Percentiles rank a stretch among this genome's conserved stretches.
Conservation (phyloP, 2,797 vertebrate species). For the Myripristis jacobus region DNA sequence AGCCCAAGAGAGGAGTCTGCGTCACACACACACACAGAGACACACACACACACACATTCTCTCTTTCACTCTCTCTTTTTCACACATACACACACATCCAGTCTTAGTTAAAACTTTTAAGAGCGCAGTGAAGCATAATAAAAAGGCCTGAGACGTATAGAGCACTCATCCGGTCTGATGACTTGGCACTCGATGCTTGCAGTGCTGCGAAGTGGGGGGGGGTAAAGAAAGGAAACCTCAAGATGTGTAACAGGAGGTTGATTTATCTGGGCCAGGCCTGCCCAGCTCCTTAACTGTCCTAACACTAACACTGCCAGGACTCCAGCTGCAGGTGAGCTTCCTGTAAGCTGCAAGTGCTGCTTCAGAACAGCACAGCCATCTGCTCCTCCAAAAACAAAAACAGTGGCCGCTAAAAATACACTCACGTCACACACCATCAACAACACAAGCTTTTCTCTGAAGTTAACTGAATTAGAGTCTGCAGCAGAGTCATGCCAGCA, state of each 20-base stretch:
- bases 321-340: constrained; percentile 75
- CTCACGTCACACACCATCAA: constrained; percentile 46
- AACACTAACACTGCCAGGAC: constrained; percentile 28
- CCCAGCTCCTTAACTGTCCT: background rate
- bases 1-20: constrained; percentile 19
- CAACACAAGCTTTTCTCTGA: constrained; percentile 42
- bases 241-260: constrained; percentile 20
- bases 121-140: constrained; percentile 42
- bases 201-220: background rate
- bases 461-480: constrained; percentile 38
- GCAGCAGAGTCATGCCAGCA: constrained; percentile 3
- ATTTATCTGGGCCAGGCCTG: constrained; percentile 12
- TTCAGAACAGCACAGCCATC: constrained; percentile 63
- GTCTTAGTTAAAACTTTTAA: constrained; percentile 31
- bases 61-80: background rate
- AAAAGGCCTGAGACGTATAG: constrained; percentile 24
- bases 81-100: constrained; percentile 8
- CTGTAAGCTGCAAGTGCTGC: constrained; percentile 61
- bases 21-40: background rate
- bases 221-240: background rate
- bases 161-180: constrained; percentile 18
- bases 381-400: constrained; percentile 48
- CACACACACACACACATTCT: constrained; percentile 3
- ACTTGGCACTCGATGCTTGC: constrained; percentile 16
- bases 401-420: constrained; percentile 75